These are phyloP conservation scores for Agrochola litura DNA, from an alignment of 2,888 invertebrate genomes.

Conservation along the genomic window DNA sequence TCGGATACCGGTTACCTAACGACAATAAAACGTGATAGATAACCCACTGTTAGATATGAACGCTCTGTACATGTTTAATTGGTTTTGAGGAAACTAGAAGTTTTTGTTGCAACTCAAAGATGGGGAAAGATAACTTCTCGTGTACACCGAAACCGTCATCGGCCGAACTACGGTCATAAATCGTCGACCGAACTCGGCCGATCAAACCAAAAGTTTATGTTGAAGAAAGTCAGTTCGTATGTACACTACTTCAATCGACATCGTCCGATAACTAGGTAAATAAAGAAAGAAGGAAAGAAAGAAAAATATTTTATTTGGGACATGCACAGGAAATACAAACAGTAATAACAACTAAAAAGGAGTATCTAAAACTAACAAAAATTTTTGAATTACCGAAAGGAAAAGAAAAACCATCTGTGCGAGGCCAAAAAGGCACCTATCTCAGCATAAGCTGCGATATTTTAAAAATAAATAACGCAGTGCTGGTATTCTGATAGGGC, in stretches of 20 bases:
- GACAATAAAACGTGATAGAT: constrained; percentile 67
- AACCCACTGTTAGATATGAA: constrained; percentile 54
- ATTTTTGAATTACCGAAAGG: no score
- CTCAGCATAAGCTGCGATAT: no score
- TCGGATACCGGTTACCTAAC: constrained; percentile 62
- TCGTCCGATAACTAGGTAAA: not conserved
- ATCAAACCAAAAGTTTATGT: not conserved
- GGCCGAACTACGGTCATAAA: not conserved
- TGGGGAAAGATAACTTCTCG: not conserved
- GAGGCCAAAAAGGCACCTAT: no score
- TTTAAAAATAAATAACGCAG: no score
- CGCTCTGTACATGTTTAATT: constrained; percentile 45
- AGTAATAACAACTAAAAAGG: no score
- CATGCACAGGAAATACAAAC: no score
- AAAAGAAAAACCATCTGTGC: no score
- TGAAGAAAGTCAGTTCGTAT: not conserved
- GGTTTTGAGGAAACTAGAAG: constrained; percentile 18
- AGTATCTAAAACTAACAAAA: no score
- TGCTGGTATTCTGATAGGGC: no score
- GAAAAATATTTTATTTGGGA: no score
- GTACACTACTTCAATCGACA: not conserved
- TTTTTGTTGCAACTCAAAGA: not conserved
- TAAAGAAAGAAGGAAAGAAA: no score
- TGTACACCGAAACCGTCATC: not conserved
- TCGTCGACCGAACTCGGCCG: not conserved